A percentile compares a stretch with the other conserved stretches of the same genome.
These are phyloP conservation scores for Aphelenchoides besseyi DNA, from an alignment of 1,140 invertebrate genomes.

Conservation along the genomic window DNA sequence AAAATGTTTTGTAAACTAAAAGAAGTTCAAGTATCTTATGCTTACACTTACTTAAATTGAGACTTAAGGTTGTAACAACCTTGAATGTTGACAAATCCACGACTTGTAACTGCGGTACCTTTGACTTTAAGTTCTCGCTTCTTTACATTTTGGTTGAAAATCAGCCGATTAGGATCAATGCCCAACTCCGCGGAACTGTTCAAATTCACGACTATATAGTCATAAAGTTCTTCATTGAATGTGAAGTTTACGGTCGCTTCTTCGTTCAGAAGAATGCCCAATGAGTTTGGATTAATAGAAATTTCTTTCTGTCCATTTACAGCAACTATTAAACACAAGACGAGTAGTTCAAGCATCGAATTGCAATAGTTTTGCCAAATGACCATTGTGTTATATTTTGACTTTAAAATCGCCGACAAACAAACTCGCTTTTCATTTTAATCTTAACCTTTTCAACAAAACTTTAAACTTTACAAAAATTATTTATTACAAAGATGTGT, in stretches of 20 bases:
- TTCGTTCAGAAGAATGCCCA: background rate
- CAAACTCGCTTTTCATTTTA: too few relatives aligned
- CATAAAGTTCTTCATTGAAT: background rate
- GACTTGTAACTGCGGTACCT: background rate
- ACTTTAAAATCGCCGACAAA: too few relatives aligned
- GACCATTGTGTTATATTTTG: too few relatives aligned
- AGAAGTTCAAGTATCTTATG: too few relatives aligned
- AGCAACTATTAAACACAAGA: too few relatives aligned
- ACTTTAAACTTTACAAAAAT: too few relatives aligned
- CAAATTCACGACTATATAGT: conserved; percentile 2
- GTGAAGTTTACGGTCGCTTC: background rate
- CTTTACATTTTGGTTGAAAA: background rate
- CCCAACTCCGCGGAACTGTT: background rate
- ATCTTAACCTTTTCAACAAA: too few relatives aligned
- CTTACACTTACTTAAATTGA: conserved; percentile 10
- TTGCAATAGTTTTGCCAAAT: too few relatives aligned
- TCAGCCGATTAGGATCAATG: background rate
- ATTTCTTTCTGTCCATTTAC: too few relatives aligned
- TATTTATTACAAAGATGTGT: too few relatives aligned
- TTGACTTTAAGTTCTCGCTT: background rate
- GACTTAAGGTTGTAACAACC: background rate
- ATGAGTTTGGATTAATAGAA: background rate
- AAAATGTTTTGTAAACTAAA: too few relatives aligned
- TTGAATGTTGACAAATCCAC: background rate
- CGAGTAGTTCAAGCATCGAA: too few relatives aligned